Conservation (phyloP, 2,797 vertebrate genomes). For the Neopelma chrysocephalum region DNA sequence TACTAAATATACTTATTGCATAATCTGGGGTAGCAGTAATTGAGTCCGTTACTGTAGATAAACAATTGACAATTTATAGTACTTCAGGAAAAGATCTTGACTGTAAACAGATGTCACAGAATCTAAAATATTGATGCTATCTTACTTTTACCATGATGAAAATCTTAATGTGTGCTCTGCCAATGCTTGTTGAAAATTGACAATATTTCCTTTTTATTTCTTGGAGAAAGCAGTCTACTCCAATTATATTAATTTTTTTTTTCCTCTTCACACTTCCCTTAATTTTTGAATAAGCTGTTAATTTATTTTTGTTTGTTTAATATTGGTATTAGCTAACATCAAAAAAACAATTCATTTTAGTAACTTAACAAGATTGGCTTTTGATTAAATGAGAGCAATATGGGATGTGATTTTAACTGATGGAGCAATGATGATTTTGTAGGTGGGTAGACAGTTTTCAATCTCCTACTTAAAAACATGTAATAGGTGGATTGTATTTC, state of each 20-base stretch:
- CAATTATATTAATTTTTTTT: not conserved
- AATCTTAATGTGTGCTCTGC: not conserved
- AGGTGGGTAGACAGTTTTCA: not conserved
- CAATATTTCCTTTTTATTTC: not conserved
- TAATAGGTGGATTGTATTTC: not conserved
- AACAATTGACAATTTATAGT: slow-evolving; percentile 60
- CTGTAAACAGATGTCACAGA: slow-evolving; percentile 55
- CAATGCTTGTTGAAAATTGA: not conserved
- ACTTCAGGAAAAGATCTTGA: slow-evolving; percentile 34
- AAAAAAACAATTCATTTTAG: not conserved
- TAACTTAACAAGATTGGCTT: not conserved
- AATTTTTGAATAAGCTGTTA: not conserved
- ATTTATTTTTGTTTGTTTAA: slow-evolving; percentile 1
- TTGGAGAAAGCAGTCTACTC: not conserved
- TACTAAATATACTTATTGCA: slow-evolving; percentile 45
- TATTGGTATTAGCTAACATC: not conserved
- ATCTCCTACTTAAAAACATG: not conserved
- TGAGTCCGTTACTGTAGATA: slow-evolving; percentile 53
- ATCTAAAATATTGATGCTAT: slow-evolving; percentile 23
- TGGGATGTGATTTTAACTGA: not conserved
- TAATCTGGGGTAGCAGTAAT: slow-evolving; percentile 48
- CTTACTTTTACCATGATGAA: slow-evolving; percentile 13
- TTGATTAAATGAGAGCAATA: slow-evolving; percentile 6
- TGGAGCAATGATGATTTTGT: not conserved
- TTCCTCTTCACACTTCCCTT: not conserved